Evolutionary conservation across 2,113 vertebrate genomes (phyloP), one percentile per base, ranked within the genome.

Genomic region (Rhipidura dahli): DNA sequence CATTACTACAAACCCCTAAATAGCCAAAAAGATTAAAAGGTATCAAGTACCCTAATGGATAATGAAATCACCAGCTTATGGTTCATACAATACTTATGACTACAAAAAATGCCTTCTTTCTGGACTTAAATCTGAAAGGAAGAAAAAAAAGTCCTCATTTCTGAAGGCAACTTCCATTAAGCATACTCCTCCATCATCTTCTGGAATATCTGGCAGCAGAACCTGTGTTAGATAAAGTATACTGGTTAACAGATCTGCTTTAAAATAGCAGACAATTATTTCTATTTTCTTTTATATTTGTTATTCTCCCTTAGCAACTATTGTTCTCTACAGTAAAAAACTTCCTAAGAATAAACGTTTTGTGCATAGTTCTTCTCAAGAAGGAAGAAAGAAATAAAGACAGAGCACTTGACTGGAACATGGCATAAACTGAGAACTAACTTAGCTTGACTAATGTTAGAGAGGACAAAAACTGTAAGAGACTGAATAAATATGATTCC

Each of bases 271-370:
- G 59, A 60, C 37, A 16, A 60, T 19, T 72, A 56, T 77, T 85
- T 86, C 31, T 44, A 51, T 84, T 70, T 65, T 79, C 26, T 76
- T 79, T 64, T 50, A 11, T 44, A 87, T 86, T 90, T 88, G 28
- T 85, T 92, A 75, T 88, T 72, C 33, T 49, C 66, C 75, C 73
- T 61, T 83, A 86, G 79, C 57, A 90, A 90, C 40, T 90, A 80
- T 45, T 61, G 28, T 69, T 75, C n/a, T 65, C 63, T 39, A 75
- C 37, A 66, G 45, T 37, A 64, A 59, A 88, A 93, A 64, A 50
- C 6, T 35, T 80, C 22, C 33, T 61, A 70, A 68, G 59, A 86
- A 60, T 39, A 93, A 63, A 76, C 35, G 11, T 75, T 89, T 83
- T 71, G 19, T 47, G 37, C 31, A 91, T 22, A 91, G 73, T n/a